Conservation (phyloP, 2,797 vertebrate species). For the Platyrinchus mystaceus region DNA sequence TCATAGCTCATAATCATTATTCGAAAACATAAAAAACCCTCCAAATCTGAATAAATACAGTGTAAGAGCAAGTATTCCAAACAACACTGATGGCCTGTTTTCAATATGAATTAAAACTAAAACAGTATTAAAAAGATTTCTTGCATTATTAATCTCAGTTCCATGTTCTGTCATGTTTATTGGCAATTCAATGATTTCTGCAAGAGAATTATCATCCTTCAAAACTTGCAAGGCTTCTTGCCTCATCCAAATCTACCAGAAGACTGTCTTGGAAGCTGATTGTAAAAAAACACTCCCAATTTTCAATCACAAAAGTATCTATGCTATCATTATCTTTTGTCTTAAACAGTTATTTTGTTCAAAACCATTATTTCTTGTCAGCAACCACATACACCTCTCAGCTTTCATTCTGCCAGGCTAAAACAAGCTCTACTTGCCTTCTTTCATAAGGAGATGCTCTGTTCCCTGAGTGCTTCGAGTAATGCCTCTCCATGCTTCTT, state of each 20-base stretch:
- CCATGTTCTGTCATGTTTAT: not conserved
- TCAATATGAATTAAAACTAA: not conserved
- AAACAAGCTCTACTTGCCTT: not conserved
- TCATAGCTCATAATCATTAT: not conserved
- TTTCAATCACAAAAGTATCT: not conserved
- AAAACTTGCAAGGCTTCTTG: not conserved
- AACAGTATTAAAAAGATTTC: not conserved
- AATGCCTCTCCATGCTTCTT: not conserved
- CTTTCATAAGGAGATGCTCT: not conserved
- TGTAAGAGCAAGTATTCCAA: not conserved
- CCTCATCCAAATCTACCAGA: not conserved
- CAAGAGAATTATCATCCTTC: not conserved
- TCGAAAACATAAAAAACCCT: not conserved
- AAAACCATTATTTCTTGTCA: not conserved
- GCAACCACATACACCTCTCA: not conserved
- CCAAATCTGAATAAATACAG: not conserved
- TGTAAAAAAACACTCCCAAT: not conserved
- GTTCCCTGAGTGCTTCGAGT: not conserved
- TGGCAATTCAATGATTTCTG: not conserved
- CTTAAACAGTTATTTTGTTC: not conserved
- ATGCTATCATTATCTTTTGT: not conserved
- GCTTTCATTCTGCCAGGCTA: not conserved
- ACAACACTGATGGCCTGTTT: not conserved
- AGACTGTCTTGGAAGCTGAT: not conserved
- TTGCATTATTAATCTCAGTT: not conserved